phyloP scores from a whole-genome alignment of 2,797 vertebrate genomes.

The Naso thynnoides region DNA sequence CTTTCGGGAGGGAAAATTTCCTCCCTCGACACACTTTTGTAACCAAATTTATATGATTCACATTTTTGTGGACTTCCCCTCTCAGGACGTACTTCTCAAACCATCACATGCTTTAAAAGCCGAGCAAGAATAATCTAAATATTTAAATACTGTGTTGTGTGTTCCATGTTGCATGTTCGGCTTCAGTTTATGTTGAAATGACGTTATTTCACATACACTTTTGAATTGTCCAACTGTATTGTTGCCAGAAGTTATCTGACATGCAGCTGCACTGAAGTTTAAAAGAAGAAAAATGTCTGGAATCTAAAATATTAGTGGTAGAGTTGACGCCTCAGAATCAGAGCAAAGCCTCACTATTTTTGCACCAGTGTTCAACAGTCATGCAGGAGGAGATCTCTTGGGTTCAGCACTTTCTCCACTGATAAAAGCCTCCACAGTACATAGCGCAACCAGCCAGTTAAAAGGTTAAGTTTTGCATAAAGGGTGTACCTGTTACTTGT shows the following conservation, averaged over 20 bases:
- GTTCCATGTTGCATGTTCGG: not conserved
- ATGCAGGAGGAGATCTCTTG: not conserved
- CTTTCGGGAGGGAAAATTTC: constrained; percentile 21
- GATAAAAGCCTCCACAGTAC: not conserved
- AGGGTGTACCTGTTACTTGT: not conserved
- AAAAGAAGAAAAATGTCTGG: not conserved
- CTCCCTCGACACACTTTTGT: constrained; percentile 20
- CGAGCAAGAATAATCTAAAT: no score
- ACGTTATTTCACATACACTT: constrained; percentile 10
- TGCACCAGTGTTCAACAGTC: not conserved
- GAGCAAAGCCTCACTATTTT: not conserved
- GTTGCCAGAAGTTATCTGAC: constrained; percentile 13
- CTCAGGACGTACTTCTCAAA: constrained; percentile 10
- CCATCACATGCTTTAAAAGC: not conserved
- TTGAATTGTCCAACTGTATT: not conserved
- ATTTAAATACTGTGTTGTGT: no score
- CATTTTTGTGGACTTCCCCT: constrained; percentile 16
- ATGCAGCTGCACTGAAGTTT: not conserved
- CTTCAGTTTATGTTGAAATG: not conserved
- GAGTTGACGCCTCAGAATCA: not conserved
- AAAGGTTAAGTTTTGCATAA: constrained; percentile 22
- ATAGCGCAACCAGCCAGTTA: not conserved
- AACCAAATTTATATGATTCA: constrained; percentile 6
- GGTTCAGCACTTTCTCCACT: not conserved
- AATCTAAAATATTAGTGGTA: not conserved